Evolutionary conservation across 2,888 invertebrate species (phyloP), one percentile per base, ranked within the genome.

Genomic region (Pocota personata): DNA sequence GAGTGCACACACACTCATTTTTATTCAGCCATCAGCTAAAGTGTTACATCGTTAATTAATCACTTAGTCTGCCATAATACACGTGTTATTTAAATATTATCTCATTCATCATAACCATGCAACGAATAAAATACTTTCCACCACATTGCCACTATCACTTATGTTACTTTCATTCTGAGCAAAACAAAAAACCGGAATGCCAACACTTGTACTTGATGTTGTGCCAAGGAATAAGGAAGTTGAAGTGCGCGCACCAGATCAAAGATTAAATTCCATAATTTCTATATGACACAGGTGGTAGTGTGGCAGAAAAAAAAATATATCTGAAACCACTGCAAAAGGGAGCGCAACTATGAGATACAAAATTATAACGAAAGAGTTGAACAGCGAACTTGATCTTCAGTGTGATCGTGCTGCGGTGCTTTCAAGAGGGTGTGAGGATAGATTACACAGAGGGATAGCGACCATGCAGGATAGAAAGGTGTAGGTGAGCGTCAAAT

Each of bases 371-470:
- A 80, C 24, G 66, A 80, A 80, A 80, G 80, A 80, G 60, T 43
- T 80, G 67, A 52, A 6, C 35, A 73, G 58, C 80, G 58, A 80
- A 80, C 80, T 73, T 79, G 83, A 83, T 83, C 83, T 79, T 83
- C 77, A 55, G 16, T 14, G 2, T 14, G 55, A 60, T 75, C 80
- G 52, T 62, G 76, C 71, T 19, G 46, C 10, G 72, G 43, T 21
- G 62, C 43, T 4, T 16, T 27, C 14, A 43, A 16, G 6, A 32
- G 21, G 6, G 60, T 21, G 21, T 10, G 24, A 24, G 24, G 24
- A 24, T 24, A 4, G 24, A 24, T 24, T 24, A 24, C 24, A 24
- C 24, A 24, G 24, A 24, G 24, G 24, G 55, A 1, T 57, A 35
- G 14, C 27, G 14, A 52, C 52, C n/a, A 30, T 7, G 10, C 8